Conservation (phyloP, 2,888 invertebrate species). For the Drosophila borealis region DNA sequence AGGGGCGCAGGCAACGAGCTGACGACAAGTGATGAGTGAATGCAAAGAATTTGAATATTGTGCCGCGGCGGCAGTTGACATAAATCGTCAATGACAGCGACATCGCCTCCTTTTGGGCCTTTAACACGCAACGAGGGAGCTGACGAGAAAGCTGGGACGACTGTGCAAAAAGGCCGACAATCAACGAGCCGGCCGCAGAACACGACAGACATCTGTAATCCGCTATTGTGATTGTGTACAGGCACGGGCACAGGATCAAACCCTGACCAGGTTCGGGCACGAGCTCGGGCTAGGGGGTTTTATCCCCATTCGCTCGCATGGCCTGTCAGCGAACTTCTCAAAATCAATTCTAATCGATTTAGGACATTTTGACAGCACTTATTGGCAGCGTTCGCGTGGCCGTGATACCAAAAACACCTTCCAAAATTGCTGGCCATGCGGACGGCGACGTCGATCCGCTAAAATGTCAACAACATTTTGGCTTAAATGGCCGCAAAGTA, state of each 20-base stretch:
- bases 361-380: slow-evolving; percentile 80
- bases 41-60: slow-evolving; percentile 84
- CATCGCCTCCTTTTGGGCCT: slow-evolving; percentile 79
- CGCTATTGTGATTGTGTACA: slow-evolving; percentile 66
- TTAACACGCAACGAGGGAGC: slow-evolving; percentile 61
- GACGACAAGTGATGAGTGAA: slow-evolving; percentile 80
- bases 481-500: slow-evolving; percentile 57
- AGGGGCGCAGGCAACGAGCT: slow-evolving; percentile 36
- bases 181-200: slow-evolving; percentile 62
- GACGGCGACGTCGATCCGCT: slow-evolving; percentile 22
- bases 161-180: slow-evolving; percentile 57
- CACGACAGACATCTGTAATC: slow-evolving; percentile 80
- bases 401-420: slow-evolving; percentile 70
- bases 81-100: slow-evolving; percentile 84
- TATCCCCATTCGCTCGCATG: slow-evolving; percentile 25
- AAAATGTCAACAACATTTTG: slow-evolving; percentile 74
- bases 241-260: slow-evolving; percentile 29
- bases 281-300: slow-evolving; percentile 17
- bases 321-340: slow-evolving; percentile 71
- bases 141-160: slow-evolving; percentile 4
- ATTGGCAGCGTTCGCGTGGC: slow-evolving; percentile 80
- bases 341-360: slow-evolving; percentile 82
- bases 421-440: slow-evolving; percentile 28
- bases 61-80: slow-evolving; percentile 81
- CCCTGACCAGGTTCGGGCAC: neutral